Evolutionary conservation across 2,113 vertebrate species (phyloP), one percentile per base, ranked within the genome.

Genomic region (Scophthalmus maximus): DNA sequence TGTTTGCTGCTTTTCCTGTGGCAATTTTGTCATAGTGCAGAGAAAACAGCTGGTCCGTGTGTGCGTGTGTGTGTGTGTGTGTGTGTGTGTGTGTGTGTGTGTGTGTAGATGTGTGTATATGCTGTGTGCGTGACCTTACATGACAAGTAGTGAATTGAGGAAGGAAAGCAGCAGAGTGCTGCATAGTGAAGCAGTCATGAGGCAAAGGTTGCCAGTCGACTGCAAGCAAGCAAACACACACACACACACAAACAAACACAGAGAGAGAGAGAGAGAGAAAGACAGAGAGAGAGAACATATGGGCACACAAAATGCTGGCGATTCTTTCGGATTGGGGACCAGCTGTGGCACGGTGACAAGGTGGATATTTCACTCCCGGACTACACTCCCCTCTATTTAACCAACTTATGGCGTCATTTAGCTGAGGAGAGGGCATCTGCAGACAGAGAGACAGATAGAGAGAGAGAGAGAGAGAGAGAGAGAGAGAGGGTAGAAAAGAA

Each of bases 71-170:
- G 27, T 49, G 44, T 36, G 26, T 46, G 58, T 27, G 38, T 25
- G 82, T 10, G 68, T 36, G 67, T 50, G 53, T 47, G 52, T 9
- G 52, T 17, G 77, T 9, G 71, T 40, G 64, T 50, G 57, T 23
- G 23, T 65, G 71, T 50, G 65, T 62, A 44, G 36, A 73, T 67
- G 71, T 58, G 72, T 68, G 66, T 62, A 32, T 73, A 36, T 57
- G 72, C 51, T 68, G 40, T n/a, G 6, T 79, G 70, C 15, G 3
- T 88, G 88, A 87, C 76, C 79, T 83, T 76, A 80, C 73, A 74
- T 80, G 64, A 76, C 73, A 64, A 84, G 66, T 5, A 66, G 26
- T 34, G 58, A 79, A 64, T 6, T 49, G 25, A 73, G 64, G 58
- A 44, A 49, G 40, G 70, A 76, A 57, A 68, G 61, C 50, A 60